Base-by-base conservation (phyloP, 2,888 invertebrate genomes). In the Eutolmus rufibarbis region DNA sequence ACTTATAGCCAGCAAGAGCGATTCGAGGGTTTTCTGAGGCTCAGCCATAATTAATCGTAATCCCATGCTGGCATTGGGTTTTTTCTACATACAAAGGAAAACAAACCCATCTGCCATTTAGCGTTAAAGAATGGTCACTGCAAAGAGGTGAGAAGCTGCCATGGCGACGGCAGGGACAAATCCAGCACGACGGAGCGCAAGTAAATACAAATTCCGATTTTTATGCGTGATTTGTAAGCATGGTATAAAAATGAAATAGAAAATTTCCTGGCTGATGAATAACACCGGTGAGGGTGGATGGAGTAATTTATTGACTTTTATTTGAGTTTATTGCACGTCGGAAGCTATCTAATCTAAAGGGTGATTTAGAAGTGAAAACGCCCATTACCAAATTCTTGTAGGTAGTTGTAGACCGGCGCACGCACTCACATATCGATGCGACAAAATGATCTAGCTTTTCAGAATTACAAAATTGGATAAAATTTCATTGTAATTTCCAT, bases 31-130 rank as follows among this genome's bases (percentile, higher is more conserved):
- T 0, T 66, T 79, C 51, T 51, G 16, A 51, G 78, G 79, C 51
- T 51, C 23, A 79, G 46, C 51, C n/a, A 46, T 79, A 79, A 79
- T 79, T 79, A 79, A 79, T 46, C 51, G 79, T 51, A 79, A 79
- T 79, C 79, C 51, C 46, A 51, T 51, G 79, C 23, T 46, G 79
- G 46, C 14, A 37, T 19, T 28, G 51, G 46, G 16, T 79, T 78
- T 23, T 37, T 46, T 31, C 51, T 31, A 37, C n/a, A 14, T 66
- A 66, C 23, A 37, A 19, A 4, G n/a, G 16, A 19, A 76, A 79
- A 51, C 28, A 79, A 79, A 31, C 46, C 23, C 79, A 66, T 66
- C 66, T 66, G 66, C 66, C 14, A 51, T 79, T 79, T 28, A 28
- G 23, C 51, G 16, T 51, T 46, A 79, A 79, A 31, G 23, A 66